Evolutionary conservation across 2,888 invertebrate genomes (phyloP), one percentile per base, ranked within the genome.

Genomic region (Magallana nippona): DNA sequence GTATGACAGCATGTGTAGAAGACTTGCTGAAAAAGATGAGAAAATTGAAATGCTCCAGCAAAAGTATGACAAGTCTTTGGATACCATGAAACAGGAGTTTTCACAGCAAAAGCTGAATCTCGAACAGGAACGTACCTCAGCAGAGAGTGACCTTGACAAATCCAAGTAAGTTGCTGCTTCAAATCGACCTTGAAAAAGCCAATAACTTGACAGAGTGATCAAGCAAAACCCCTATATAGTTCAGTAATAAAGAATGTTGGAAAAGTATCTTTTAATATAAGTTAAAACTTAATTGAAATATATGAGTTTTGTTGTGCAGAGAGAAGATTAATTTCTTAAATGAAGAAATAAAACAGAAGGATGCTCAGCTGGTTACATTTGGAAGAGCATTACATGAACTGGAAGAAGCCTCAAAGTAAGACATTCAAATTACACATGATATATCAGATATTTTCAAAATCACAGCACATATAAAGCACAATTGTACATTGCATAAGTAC

Each of bases 21-120:
- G 91, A 55, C 83, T 93, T 58, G 89, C 90, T 15, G 92, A 93
- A 78, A 92, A 92, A 82, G 92, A 93, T 82, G 84, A 90, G 44
- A 85, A 87, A 55, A 87, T 92, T 15, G 80, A 80, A 8, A 89
- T 91, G 19, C 85, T 90, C 2, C 87, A 89, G 81, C 90, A 89
- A 79, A 89, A 89, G 81, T 89, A 84, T 71, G 89, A 90, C 15
- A 86, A 85, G n/a, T 88, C 89, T 13, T 78, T 92, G n/a, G 89
- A 91, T 27, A 83, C 81, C 13, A 82, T 91, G 79, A 86, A 90
- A 80, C 82, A 86, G 63, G 92, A 93, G 71, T 84, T 90, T n/a
- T 78, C 84, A 0, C 82, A 87, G 11, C 90, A 92, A 83, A 89
- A 87, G 82, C 58, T 86, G 2, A 80, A 83, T 27, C 82, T 90